Evolutionary conservation across 2,113 vertebrate species (phyloP).

Genomic region (Herpetotheres cachinnans): DNA sequence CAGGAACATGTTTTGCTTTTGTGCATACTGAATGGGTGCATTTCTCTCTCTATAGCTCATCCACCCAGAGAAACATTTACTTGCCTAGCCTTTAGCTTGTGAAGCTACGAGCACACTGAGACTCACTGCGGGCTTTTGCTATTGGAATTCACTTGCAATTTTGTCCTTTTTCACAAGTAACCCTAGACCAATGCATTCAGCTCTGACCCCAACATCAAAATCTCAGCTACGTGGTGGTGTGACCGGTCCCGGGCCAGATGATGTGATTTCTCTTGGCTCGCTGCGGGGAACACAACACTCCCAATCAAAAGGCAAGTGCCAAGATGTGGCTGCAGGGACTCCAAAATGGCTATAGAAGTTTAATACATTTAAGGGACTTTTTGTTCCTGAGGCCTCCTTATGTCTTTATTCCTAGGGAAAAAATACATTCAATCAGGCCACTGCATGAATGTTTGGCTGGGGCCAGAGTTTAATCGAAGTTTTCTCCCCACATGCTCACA

Average conservation of each 20-base stretch:
- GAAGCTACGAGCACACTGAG: neutral
- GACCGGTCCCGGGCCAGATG: neutral
- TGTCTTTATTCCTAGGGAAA: neutral
- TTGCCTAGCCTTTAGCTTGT: neutral
- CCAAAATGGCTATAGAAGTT: neutral
- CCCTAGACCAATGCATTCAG: neutral
- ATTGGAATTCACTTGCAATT: neutral
- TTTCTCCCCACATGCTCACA: neutral
- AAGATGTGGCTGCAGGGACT: neutral
- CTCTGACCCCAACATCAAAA: neutral
- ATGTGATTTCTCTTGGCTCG: neutral
- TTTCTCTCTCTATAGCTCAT: neutral
- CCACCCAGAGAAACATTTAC: neutral
- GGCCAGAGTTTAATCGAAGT: neutral
- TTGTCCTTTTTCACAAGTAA: neutral
- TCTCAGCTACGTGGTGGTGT: rapidly evolving
- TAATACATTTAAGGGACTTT: neutral
- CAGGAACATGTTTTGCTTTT: neutral
- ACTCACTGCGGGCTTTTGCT: neutral
- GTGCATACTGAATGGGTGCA: neutral
- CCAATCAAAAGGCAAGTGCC: neutral
- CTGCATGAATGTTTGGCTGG: neutral
- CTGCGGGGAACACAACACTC: neutral
- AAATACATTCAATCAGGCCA: neutral
- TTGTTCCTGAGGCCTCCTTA: neutral